Evolutionary conservation across 2,888 invertebrate genomes (phyloP).

Genomic region (Orthonevra nobilis): DNA sequence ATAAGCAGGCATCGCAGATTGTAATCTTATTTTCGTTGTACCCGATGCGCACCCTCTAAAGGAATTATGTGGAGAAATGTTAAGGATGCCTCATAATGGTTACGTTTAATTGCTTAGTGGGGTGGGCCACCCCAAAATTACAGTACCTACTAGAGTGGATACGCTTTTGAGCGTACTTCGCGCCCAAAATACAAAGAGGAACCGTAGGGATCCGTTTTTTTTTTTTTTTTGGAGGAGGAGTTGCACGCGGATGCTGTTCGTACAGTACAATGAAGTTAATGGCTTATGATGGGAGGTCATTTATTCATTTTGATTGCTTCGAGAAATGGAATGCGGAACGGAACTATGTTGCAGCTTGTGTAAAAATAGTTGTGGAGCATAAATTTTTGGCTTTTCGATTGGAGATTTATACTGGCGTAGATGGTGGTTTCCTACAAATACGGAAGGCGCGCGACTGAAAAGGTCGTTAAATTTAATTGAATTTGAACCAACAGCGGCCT

Average conservation of each 20-base stretch:
- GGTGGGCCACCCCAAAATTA: conserved; percentile 51
- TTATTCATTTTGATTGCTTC: conserved; percentile 63
- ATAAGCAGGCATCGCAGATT: conserved; percentile 38
- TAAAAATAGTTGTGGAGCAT: conserved; percentile 40
- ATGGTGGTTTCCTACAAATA: no score
- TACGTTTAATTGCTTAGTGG: conserved; percentile 59
- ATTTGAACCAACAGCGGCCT: no score
- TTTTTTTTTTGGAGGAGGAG: conserved; percentile 1
- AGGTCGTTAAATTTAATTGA: conserved; percentile 42
- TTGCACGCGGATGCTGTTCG: conserved; percentile 19
- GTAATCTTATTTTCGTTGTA: conserved; percentile 26
- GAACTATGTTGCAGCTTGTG: conserved; percentile 39
- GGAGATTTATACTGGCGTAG: conserved; percentile 40
- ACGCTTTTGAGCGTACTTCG: no score
- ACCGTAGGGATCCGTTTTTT: no score
- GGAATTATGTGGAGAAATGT: conserved; percentile 49
- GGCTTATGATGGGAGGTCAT: conserved; percentile 66
- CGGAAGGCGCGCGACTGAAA: neutral
- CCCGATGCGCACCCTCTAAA: neutral
- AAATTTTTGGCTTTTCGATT: conserved; percentile 58
- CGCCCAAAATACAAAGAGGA: no score
- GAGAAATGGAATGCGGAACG: conserved; percentile 39
- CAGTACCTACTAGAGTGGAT: conserved; percentile 19
- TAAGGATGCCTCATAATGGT: conserved; percentile 62
- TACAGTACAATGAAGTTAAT: conserved; percentile 59